Conservation (phyloP, 2,797 vertebrate species). For the Hippocampus kuda region DNA sequence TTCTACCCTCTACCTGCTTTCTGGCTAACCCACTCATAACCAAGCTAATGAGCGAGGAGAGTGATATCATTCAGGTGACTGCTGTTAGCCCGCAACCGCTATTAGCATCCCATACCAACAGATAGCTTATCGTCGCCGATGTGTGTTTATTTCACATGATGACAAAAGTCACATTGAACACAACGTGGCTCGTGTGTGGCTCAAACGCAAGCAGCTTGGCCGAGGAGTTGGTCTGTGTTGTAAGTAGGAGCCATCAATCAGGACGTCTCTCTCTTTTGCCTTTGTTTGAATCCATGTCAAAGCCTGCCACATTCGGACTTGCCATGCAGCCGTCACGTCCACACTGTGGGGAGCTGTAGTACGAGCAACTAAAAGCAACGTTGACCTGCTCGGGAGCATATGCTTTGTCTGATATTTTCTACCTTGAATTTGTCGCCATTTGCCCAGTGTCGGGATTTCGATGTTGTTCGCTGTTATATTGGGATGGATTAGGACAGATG, state of each 20-base stretch:
- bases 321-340: conserved; percentile 15
- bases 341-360: too few relatives aligned
- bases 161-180: not conserved
- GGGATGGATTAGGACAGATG: conserved; percentile 33
- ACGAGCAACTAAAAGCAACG: not conserved
- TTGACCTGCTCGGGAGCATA: not conserved
- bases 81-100: conserved; percentile 47
- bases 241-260: conserved; percentile 23
- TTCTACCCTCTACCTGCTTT: conserved; percentile 2
- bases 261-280: conserved; percentile 39
- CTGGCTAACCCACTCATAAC: conserved; percentile 27
- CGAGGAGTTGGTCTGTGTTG: conserved; percentile 13
- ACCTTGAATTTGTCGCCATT: not conserved
- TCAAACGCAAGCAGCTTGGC: conserved; percentile 7
- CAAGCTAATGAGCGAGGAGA: conserved; percentile 40
- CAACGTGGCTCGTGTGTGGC: not conserved
- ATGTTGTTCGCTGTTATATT: conserved; percentile 21
- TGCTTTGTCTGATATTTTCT: not conserved
- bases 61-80: conserved; percentile 42
- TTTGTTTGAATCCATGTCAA: conserved; percentile 62
- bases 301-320: conserved; percentile 55
- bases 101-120: conserved; percentile 31
- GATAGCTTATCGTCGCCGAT: conserved; percentile 7
- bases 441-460: not conserved
- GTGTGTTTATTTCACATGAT: not conserved